phyloP scores from a whole-genome alignment of 2,113 vertebrate species.

The Donacobius atricapilla region DNA sequence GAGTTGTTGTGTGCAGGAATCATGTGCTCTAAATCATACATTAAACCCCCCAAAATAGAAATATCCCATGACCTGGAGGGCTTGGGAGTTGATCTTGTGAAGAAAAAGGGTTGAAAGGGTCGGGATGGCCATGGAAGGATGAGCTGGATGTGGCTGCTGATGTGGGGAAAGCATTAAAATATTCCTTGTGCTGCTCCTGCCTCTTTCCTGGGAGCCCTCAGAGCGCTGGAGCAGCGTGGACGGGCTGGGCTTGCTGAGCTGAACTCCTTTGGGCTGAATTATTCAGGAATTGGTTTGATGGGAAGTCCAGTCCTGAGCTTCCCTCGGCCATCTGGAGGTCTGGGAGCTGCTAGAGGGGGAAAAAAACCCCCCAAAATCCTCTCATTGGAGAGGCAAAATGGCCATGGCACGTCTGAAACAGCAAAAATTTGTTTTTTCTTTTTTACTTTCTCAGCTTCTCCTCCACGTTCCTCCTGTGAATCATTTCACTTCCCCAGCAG shows the following conservation, averaged over 20 bases:
- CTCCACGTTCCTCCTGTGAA: background rate
- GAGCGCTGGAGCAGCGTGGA: background rate
- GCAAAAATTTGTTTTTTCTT: background rate
- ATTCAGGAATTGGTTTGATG: background rate
- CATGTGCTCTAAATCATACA: background rate
- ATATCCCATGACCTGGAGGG: background rate
- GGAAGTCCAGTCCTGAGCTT: background rate
- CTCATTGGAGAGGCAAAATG: too few relatives aligned
- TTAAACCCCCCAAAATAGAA: background rate
- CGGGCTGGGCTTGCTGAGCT: background rate
- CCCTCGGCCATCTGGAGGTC: background rate
- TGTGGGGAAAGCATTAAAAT: background rate
- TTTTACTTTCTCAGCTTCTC: background rate
- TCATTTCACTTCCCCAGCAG: background rate
- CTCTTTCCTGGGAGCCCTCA: background rate
- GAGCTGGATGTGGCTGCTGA: background rate
- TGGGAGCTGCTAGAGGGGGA: background rate
- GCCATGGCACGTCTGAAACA: background rate
- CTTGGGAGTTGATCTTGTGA: background rate
- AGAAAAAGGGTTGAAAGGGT: background rate
- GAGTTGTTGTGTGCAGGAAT: background rate
- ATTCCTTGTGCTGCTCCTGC: background rate
- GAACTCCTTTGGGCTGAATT: background rate
- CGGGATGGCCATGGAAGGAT: fast-evolving
- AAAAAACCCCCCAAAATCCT: too few relatives aligned